These are phyloP conservation scores for Actinemys pallida DNA, from an alignment of 2,113 vertebrate species.

Conservation along the genomic window DNA sequence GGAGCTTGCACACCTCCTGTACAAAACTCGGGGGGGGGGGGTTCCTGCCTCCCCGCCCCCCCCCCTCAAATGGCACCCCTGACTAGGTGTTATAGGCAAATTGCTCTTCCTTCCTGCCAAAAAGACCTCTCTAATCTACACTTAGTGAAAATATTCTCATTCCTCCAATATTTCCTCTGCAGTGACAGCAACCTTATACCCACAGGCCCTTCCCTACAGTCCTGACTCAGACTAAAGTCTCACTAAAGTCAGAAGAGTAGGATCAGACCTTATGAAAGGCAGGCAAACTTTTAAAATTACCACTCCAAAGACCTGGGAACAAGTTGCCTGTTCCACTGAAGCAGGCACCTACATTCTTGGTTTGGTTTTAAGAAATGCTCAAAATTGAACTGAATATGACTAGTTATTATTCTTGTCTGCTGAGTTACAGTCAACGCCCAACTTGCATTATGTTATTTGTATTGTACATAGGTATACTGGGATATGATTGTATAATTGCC, in stretches of 20 bases:
- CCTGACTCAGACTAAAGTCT: neutral
- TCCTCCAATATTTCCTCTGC: constrained; percentile 41
- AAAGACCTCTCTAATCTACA: constrained; percentile 29
- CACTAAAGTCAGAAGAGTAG: neutral
- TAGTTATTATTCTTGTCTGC: neutral
- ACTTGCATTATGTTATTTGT: rapidly evolving
- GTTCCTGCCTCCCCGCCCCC: neutral
- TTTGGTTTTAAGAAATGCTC: neutral
- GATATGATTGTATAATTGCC: rapidly evolving
- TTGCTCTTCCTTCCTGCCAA: constrained; percentile 22
- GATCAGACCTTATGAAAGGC: neutral
- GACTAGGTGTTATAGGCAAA: constrained; percentile 16
- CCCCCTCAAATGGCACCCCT: too few species aligned
- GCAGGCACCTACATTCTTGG: neutral
- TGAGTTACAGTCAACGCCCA: neutral
- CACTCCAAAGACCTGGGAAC: neutral
- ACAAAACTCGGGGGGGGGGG: too few species aligned
- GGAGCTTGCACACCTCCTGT: too few species aligned
- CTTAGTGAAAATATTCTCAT: constrained; percentile 18
- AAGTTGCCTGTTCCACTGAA: neutral
- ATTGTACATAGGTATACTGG: neutral
- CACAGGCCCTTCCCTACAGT: neutral
- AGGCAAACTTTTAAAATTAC: neutral
- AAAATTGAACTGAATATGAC: neutral
- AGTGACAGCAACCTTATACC: neutral